Conservation (phyloP, 2,113 vertebrate species). For the Pteruthius melanotis region DNA sequence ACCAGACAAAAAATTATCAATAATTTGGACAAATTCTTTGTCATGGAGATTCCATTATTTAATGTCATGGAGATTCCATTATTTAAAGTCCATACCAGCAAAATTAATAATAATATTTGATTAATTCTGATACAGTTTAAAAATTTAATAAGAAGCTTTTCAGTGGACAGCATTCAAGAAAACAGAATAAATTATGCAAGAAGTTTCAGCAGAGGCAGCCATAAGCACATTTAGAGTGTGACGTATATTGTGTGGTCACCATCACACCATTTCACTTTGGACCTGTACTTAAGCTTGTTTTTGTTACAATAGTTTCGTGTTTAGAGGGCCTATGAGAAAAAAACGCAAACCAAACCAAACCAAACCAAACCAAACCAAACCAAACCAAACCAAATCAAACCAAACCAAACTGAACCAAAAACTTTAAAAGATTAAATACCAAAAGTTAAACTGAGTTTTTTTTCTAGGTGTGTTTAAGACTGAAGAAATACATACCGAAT, state of each 20-base stretch:
- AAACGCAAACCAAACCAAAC: background rate
- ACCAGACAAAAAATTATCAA: background rate
- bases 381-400: background rate
- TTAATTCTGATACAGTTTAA: background rate
- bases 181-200: background rate
- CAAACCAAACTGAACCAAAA: background rate
- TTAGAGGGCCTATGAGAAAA: background rate
- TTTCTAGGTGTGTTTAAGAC: conserved; percentile 54
- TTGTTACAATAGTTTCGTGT: background rate
- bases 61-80: background rate
- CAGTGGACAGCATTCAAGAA: background rate
- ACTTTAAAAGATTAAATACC: background rate
- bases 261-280: background rate
- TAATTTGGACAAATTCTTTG: background rate
- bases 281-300: background rate
- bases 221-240: background rate
- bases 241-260: background rate
- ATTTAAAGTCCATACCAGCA: background rate
- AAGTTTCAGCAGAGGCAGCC: background rate
- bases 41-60: background rate
- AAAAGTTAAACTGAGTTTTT: conserved; percentile 53
- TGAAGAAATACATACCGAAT: conserved; percentile 54
- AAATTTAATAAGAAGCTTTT: background rate
- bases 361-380: background rate
- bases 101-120: background rate